Base-by-base conservation (phyloP, 2,888 invertebrate genomes). In the Fissipunctia ypsillon region DNA sequence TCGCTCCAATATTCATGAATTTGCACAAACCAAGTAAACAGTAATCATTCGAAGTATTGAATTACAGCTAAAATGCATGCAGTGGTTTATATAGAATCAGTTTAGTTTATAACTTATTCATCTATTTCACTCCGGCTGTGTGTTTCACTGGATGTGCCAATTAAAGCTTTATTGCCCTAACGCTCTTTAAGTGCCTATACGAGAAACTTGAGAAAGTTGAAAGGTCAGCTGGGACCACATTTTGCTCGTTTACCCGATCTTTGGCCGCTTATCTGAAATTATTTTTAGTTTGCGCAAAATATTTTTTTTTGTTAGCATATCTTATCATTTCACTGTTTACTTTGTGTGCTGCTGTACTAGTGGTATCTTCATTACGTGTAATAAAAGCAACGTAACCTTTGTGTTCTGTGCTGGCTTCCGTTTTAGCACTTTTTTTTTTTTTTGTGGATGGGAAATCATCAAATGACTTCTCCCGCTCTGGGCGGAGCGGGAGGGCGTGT, bases 151-250 rank as follows among this genome's bases (percentile, higher is more conserved):
- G 66, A 73, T 68, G 38, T 76, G 64, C 73, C 68, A 78, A 80
- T 84, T 81, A 81, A 81, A 75, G 64, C 63, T 77, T 87, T 80
- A 84, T 84, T 80, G 73, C 70, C 68, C 67, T 75, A 69, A 73
- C 79, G 65, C 64, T 73, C 69, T 75, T 80, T 76, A 75, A 28
- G 74, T 74, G 76, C 73, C 69, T 76, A 60, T 81, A 69, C 73
- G 66, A 76, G 73, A 82, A 77, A 78, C 71, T n/a, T 76, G 75
- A 76, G 68, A 84, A 77, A 78, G 73, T 78, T 87, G 70, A 86
- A 85, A 82, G 82, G 82, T 85, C 85, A 82, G 70, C 31, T 56
- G 59, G 74, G 76, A 74, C 63, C 68, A 50, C 74, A 77, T 79
- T 73, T 75, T 73, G 78, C 70, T 84, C 80, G 75, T 84, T 85